Evolutionary conservation across 2,797 vertebrate species (phyloP).

Genomic region (Parauchenoglanis ngamensis): DNA sequence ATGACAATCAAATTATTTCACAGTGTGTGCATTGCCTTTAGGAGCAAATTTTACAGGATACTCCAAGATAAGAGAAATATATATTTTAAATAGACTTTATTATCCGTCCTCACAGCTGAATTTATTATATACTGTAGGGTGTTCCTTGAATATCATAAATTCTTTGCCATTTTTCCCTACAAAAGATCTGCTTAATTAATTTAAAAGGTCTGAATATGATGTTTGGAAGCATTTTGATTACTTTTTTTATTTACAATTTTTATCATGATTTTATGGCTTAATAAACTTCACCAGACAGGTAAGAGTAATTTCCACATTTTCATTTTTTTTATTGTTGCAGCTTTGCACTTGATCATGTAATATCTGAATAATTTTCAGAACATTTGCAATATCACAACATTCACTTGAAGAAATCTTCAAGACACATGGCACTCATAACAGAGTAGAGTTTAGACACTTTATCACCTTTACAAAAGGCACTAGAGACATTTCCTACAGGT

Average conservation of each 20-base stretch:
- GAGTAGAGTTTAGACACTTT: neutral
- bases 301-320: neutral
- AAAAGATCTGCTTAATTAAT: neutral
- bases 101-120: neutral
- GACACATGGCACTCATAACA: neutral
- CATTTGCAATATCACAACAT: conserved; percentile 18
- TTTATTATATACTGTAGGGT: neutral
- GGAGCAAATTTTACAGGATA: too few relatives aligned
- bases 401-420: conserved; percentile 23
- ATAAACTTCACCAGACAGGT: neutral
- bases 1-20: too few relatives aligned
- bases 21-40: too few relatives aligned
- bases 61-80: too few relatives aligned
- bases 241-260: neutral
- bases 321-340: neutral
- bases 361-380: neutral
- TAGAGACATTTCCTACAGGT: neutral
- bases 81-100: neutral
- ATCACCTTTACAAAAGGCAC: neutral
- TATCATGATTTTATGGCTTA: neutral
- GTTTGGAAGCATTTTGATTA: neutral
- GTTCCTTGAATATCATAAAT: neutral
- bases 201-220: neutral
- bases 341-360: neutral
- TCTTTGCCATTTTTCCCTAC: neutral